Base-by-base conservation (phyloP, 1,140 invertebrate genomes). In the Acromyrmex charruanus region DNA sequence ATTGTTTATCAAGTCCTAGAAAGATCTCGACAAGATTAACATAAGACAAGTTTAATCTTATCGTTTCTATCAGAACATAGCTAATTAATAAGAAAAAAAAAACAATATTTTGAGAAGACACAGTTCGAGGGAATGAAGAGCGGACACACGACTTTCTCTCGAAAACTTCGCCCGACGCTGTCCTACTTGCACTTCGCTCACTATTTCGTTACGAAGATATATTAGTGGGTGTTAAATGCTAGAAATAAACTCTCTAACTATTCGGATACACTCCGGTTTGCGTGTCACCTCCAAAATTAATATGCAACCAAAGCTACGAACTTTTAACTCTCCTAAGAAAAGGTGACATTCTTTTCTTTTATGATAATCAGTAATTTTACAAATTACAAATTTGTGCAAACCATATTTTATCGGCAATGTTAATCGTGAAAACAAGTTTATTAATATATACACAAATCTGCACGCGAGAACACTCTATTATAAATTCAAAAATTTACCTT, bases 211-310 rank as follows among this genome's bases (percentile, higher is more conserved):
- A 75, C 21, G 25, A 61, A 75, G 25, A 61, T 58, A 31, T 49
- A 84, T 84, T 74, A 84, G 80, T 61, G 53, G 49, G 44, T 74
- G 80, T 75, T 84, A 84, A 84, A 18, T 44, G 80, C 80, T 74
- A 84, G 80, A 84, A 84, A 74, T 74, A 84, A 74, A 82, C 53
- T 63, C 55, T 18, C 68, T 44, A 72, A 82, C 65, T 69, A 59
- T 18, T 65, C 59, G 53, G 18, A 49, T 69, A 82, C 49, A 21
- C 21, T 1, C 35, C 39, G n/a, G 25, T 39, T 61, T 39, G 28
- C 79, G 51, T 55, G 65, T 71, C 25, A 39, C 21, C 35, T 71
- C 59, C 25, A 53, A 71, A 71, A 59, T 81, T 81, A 58, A 81
- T 71, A 44, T 25, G 25, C 44, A 25, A 79, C 58, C 16, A 51